Percentiles rank a stretch among this genome's conserved stretches.
Evolutionary conservation across 2,888 invertebrate species (phyloP).

Genomic region (Leptogaster cylindrica): DNA sequence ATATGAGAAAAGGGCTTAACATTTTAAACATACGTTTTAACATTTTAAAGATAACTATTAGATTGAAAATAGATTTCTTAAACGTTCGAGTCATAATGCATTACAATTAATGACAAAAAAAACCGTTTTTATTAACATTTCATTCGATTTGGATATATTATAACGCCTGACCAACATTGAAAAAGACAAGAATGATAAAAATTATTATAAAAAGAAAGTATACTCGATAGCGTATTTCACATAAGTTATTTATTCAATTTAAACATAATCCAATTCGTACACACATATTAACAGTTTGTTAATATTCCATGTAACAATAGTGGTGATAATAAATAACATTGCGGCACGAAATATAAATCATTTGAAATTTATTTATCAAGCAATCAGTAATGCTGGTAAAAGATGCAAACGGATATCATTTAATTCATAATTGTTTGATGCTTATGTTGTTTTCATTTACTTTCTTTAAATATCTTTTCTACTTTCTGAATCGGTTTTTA

Average conservation of each 20-base stretch:
- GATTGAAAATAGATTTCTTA: too few species aligned
- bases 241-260: not conserved
- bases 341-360: conserved; percentile 36
- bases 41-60: too few species aligned
- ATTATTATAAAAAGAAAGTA: conserved; percentile 5
- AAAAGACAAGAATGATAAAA: too few species aligned
- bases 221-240: conserved; percentile 28
- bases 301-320: conserved; percentile 30
- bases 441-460: not conserved
- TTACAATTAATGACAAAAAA: too few species aligned
- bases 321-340: conserved; percentile 21
- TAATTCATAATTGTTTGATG: too few species aligned
- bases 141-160: too few species aligned
- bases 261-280: not conserved
- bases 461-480: conserved; percentile 49
- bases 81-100: too few species aligned
- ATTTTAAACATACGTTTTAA: too few species aligned
- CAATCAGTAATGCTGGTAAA: too few species aligned
- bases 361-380: not conserved
- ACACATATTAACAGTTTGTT: conserved; percentile 10
- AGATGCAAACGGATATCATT: conserved; percentile 11
- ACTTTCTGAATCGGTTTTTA: conserved; percentile 46
- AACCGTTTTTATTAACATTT: too few species aligned
- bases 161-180: too few species aligned
- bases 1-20: too few species aligned